A percentile compares a stretch with the other conserved stretches of the same genome.
Evolutionary conservation across 2,797 vertebrate genomes (phyloP).

Genomic region (Varecia variegata): DNA sequence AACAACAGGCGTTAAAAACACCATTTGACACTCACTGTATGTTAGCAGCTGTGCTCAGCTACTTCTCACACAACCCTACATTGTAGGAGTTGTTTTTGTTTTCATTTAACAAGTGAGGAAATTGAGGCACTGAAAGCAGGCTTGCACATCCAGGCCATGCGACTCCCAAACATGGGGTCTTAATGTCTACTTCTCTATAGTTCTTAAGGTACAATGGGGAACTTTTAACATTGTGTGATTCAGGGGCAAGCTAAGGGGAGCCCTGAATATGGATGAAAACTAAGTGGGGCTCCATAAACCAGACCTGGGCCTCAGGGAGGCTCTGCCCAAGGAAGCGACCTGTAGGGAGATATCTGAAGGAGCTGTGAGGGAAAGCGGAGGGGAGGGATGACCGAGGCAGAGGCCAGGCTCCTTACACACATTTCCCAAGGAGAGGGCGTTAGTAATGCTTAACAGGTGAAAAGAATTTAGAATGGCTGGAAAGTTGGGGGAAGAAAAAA

Average conservation of each 20-base stretch:
- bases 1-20: neutral
- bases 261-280: neutral
- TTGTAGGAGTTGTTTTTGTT: neutral
- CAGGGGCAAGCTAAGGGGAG: neutral
- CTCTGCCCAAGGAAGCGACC: neutral
- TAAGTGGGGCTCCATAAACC: neutral
- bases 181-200: neutral
- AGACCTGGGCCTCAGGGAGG: neutral
- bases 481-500: neutral
- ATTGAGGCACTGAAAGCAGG: neutral
- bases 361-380: neutral
- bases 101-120: neutral
- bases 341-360: neutral
- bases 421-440: neutral
- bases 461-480: neutral
- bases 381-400: neutral
- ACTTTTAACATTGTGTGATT: neutral
- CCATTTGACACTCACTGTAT: neutral
- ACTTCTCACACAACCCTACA: neutral
- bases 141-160: neutral
- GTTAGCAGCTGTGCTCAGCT: neutral
- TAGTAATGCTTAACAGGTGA: neutral
- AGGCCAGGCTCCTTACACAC: neutral
- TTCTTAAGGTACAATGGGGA: neutral
- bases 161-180: neutral